Evolutionary conservation across 2,888 invertebrate genomes (phyloP), one percentile per base, ranked within the genome.

Genomic region (Strigamia maritima): DNA sequence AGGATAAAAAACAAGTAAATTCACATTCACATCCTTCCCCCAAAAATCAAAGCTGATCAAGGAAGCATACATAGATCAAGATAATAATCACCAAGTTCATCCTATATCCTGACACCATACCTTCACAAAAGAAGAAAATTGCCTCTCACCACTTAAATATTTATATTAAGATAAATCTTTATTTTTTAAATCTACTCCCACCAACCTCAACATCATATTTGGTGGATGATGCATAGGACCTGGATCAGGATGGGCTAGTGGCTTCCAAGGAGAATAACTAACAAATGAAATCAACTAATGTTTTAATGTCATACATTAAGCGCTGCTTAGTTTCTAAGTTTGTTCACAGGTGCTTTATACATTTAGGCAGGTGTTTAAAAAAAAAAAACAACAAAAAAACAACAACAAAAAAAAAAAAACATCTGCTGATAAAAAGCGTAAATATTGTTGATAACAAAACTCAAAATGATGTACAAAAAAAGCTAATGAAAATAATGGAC

Each of bases 201-300:
- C 60, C 60, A 60, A 60, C 60, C 60, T 60, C 60, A 60, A 60
- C 60, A 60, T 60, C 60, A 60, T 60, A 60, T 60, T 60, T 60
- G 19, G 60, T 60, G 60, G 60, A 60, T 60, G 60, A 60, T 60
- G 60, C 60, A 60, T 60, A n/a, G 60, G 60, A 60, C 76, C 76
- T 24, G 26, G 79, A 70, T 80, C 80, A 40, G n/a, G 65, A 35
- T 74, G 80, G 24, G 75, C 75, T 24, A 54, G 22, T 60, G 78
- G 76, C 60, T 80, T 80, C 80, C 80, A 80, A 35, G 75, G 75
- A 40, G 76, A 40, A 74, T 79, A 80, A 60, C 80, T 80, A 75
- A 14, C 70, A 40, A 79, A 75, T 10, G 24, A 24, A 79, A 38
- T 38, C 44, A 76, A 44, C 31, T 49, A 44, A 24, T 31, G 26